Evolutionary conservation across 1,140 invertebrate species (phyloP).

Genomic region (Saccostrea echinata): DNA sequence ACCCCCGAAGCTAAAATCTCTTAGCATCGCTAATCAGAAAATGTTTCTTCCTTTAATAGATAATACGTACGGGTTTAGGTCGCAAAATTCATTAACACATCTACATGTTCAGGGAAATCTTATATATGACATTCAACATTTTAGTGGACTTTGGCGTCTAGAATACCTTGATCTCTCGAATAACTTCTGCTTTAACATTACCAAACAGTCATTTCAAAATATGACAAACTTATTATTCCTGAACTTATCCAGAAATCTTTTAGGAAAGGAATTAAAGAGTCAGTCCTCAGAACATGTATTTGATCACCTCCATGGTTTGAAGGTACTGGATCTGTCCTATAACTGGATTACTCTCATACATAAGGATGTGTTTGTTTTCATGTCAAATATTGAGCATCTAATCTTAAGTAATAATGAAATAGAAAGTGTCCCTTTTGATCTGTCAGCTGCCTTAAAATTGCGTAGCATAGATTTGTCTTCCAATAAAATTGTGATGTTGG

Average conservation of each 20-base stretch:
- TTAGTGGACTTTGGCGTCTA: background rate
- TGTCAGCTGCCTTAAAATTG: background rate
- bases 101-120: background rate
- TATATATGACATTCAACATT: background rate
- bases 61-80: background rate
- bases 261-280: background rate
- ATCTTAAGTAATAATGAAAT: background rate
- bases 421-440: background rate
- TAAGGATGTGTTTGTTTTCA: background rate
- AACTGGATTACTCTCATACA: background rate
- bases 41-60: background rate
- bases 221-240: background rate
- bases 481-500: background rate
- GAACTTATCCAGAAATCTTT: background rate
- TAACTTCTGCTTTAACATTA: background rate
- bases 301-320: background rate
- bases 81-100: background rate
- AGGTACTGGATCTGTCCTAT: background rate
- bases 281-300: background rate
- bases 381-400: background rate
- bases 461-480: background rate
- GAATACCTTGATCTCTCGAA: background rate
- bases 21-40: background rate
- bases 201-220: background rate
- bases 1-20: background rate